A percentile compares a stretch with the other conserved stretches of the same genome.
phyloP scores from a whole-genome alignment of 1,140 invertebrate genomes.

The Pseudomyrmex cubaensis region DNA sequence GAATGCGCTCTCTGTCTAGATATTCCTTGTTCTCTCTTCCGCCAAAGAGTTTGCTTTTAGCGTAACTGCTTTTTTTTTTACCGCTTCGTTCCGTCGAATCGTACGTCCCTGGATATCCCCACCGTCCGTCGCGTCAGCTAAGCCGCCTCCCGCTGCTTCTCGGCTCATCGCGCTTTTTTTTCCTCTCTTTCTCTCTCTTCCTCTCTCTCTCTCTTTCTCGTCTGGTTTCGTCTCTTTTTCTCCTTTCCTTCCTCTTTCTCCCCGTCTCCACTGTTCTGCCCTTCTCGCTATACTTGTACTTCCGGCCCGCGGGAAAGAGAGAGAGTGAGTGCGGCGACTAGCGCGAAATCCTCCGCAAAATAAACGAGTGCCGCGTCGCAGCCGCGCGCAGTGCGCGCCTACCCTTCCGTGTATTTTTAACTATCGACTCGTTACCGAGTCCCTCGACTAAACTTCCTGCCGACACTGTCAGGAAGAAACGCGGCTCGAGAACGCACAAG shows the following conservation, averaged over 20 bases:
- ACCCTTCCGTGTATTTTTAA: conserved; percentile 72
- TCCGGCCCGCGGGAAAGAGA: conserved; percentile 72
- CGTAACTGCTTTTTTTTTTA: conserved; percentile 59
- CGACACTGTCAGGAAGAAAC: conserved; percentile 69
- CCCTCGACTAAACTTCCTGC: conserved; percentile 78
- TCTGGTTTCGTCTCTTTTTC: conserved; percentile 67
- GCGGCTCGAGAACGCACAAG: conserved; percentile 56
- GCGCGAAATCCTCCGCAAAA: conserved; percentile 79
- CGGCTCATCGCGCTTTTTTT: conserved; percentile 75
- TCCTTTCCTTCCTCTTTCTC: conserved; percentile 63
- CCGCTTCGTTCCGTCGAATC: conserved; percentile 61
- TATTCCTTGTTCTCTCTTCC: conserved; percentile 30
- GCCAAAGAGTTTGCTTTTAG: conserved; percentile 60
- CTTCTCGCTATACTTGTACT: conserved; percentile 79
- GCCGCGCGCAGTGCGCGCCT: conserved; percentile 21
- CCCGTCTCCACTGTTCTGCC: conserved; percentile 9
- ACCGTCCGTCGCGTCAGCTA: conserved; percentile 45
- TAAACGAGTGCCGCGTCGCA: conserved; percentile 68
- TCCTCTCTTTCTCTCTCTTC: conserved; percentile 74
- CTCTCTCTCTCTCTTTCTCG: conserved; percentile 42
- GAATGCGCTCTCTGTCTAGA: conserved; percentile 64
- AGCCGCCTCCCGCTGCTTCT: conserved; percentile 72
- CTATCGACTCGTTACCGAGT: conserved; percentile 74
- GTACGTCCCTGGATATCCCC: conserved; percentile 75
- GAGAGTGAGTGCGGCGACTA: conserved; percentile 57